These are phyloP conservation scores for Oxycera nigricornis DNA, from an alignment of 2,888 invertebrate genomes.

Conservation along the genomic window DNA sequence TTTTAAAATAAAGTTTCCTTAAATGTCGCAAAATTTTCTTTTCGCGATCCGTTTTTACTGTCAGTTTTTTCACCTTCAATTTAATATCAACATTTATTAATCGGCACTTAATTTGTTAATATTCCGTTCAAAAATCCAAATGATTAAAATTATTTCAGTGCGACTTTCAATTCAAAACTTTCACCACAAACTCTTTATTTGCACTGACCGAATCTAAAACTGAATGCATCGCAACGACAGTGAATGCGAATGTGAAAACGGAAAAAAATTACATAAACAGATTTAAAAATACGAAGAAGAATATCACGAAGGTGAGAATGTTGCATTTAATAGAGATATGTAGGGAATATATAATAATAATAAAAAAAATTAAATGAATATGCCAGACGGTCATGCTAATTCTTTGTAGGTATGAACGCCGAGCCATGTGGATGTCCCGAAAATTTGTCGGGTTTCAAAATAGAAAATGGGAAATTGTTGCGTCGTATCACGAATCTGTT, in stretches of 20 bases:
- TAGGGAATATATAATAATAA: background rate
- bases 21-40: constrained; percentile 59
- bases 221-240: background rate
- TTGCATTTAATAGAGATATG: background rate
- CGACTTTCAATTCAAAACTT: background rate
- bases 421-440: background rate
- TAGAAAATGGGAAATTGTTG: background rate
- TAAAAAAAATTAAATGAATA: background rate
- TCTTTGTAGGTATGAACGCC: background rate
- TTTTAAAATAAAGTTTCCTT: constrained; percentile 60
- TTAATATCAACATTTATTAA: too few relatives aligned
- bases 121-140: background rate
- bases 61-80: too few relatives aligned
- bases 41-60: constrained; percentile 60
- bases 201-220: background rate
- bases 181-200: background rate
- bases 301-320: background rate
- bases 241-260: background rate
- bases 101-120: background rate
- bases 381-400: background rate
- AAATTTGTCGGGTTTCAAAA: background rate
- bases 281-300: constrained; percentile 20
- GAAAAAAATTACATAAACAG: constrained; percentile 7
- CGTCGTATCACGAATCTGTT: background rate
- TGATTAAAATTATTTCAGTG: background rate